Base-by-base conservation (phyloP, 2,888 invertebrate species). In the Drosophila colorata region DNA sequence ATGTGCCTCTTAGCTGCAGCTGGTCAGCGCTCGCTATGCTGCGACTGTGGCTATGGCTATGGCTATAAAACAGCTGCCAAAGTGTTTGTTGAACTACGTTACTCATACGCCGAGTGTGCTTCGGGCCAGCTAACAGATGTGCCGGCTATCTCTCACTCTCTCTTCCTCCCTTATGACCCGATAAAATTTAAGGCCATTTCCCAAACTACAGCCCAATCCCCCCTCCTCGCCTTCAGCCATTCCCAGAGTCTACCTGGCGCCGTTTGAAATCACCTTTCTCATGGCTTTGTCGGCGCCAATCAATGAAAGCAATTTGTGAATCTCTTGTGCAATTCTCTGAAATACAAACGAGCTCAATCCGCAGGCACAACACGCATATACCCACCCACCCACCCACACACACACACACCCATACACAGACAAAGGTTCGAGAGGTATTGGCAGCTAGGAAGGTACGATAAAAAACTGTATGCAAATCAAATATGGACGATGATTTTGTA, bases 401-500 rank as follows among this genome's bases (percentile, higher is more conserved):
- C 9, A 14, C 37, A 13, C 28, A 47, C 8, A 7, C 38, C 63
- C 55, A 52, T 11, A 43, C 13, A 28, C 25, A 28, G 25, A 28
- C 25, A 28, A 28, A 28, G 8, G 35, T 37, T 52, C 25, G 25
- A 55, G 52, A 66, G 57, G 65, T 63, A 78, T 69, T 67, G 76
- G 48, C 69, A 71, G 64, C 57, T 60, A 55, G 61, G 64, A 58
- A 60, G 59, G 53, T 64, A 41, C 28, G 52, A 44, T 35, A 46
- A 25, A 60, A 64, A 69, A 64, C 57, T 71, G 65, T 71, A 86
- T 87, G 87, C 78, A 88, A 88, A 88, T 88, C 81, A 81, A 85
- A 83, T 80, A 80, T 82, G 80, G 76, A 78, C 73, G 74, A 86
- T 80, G 87, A 88, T 87, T 87, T 88, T 88, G 89, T 78, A 79